phyloP scores from a whole-genome alignment of 2,888 invertebrate genomes.

The Oscheius sp. region DNA sequence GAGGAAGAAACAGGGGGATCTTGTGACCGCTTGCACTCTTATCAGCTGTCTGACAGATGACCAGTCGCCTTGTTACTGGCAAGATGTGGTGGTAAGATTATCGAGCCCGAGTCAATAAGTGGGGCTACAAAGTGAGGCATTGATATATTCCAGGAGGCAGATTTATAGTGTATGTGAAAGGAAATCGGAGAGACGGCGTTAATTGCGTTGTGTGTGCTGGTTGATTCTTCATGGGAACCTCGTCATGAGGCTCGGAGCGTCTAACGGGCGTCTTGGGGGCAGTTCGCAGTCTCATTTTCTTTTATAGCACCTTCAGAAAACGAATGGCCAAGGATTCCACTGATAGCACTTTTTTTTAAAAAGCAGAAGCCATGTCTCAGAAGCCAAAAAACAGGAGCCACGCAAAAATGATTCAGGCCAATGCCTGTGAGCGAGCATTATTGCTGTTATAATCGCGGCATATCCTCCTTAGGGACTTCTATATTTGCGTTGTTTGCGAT shows the following conservation, averaged over 20 bases:
- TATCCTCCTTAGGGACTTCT: conserved; percentile 2
- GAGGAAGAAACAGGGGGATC: neutral
- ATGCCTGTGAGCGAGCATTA: neutral
- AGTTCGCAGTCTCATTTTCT: conserved; percentile 12
- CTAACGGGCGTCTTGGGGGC: conserved; percentile 21
- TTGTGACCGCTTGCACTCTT: conserved; percentile 25
- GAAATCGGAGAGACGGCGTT: no score
- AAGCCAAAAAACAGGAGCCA: neutral
- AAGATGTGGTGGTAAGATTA: no score
- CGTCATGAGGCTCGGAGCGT: conserved; percentile 8
- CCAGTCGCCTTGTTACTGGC: neutral
- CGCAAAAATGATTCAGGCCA: no score
- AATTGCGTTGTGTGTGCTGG: neutral
- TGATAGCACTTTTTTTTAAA: neutral
- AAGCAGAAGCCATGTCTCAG: neutral
- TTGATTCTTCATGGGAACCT: conserved; percentile 22
- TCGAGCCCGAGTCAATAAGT: no score
- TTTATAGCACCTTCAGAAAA: no score
- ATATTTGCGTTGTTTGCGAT: neutral
- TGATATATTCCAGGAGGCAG: no score
- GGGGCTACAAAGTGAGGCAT: no score
- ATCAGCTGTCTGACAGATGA: conserved; percentile 29
- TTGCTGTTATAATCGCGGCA: conserved; percentile 5
- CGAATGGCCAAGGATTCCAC: no score
- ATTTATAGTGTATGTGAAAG: no score